Conservation (phyloP, 2,797 vertebrate genomes). For the Buceros bicornis region DNA sequence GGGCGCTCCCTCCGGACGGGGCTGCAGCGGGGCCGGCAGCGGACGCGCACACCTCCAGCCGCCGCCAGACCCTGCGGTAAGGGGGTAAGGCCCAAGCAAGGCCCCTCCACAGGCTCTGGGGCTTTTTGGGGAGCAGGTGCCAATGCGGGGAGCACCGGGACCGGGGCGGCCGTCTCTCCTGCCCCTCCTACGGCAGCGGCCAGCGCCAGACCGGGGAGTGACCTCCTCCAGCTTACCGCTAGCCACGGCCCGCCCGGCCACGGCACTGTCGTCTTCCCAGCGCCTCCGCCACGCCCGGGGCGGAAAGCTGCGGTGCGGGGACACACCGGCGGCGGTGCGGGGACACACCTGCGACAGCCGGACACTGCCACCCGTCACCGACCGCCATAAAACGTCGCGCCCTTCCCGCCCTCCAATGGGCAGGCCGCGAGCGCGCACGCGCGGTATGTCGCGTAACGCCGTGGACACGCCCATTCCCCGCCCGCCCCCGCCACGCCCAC, state of each 20-base stretch:
- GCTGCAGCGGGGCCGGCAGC: background rate
- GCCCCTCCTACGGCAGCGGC: background rate
- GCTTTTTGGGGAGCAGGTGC: background rate
- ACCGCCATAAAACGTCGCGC: no score
- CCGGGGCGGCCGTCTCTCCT: no score
- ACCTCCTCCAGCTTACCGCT: background rate
- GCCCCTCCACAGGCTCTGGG: rapidly evolving
- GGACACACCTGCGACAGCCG: no score
- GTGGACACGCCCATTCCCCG: rapidly evolving
- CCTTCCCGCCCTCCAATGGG: background rate
- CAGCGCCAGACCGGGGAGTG: background rate
- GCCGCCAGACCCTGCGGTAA: background rate
- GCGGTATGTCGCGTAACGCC: no score
- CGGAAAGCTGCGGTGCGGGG: no score
- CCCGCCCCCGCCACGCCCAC: background rate
- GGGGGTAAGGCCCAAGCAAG: no score
- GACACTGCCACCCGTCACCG: no score
- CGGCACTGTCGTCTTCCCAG: background rate
- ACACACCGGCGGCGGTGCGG: no score
- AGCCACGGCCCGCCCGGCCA: no score
- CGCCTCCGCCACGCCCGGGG: rapidly evolving
- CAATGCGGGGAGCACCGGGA: rapidly evolving
- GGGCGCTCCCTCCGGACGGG: background rate
- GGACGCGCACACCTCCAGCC: background rate
- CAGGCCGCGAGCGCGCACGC: background rate